Conservation (phyloP, 2,797 vertebrate species). For the Eremophila alpestris region DNA sequence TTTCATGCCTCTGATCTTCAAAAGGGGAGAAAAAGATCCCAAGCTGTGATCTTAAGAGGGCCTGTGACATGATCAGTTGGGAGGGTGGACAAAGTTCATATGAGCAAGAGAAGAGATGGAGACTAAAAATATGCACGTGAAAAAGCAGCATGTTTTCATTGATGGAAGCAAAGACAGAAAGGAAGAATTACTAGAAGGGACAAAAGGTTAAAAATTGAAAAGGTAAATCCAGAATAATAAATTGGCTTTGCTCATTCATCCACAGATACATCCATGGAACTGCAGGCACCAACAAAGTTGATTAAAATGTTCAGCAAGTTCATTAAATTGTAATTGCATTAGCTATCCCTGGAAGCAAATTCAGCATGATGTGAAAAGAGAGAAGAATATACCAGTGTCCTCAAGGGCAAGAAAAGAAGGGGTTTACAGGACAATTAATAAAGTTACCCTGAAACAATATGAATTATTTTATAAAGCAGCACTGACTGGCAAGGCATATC, state of each 20-base stretch:
- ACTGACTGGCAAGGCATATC: neutral
- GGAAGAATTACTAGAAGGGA: neutral
- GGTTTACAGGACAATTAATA: neutral
- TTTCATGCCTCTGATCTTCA: neutral
- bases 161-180: neutral
- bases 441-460: neutral
- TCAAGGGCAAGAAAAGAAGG: neutral
- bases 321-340: neutral
- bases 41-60: neutral
- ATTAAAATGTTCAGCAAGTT: neutral
- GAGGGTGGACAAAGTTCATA: neutral
- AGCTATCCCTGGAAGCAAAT: neutral
- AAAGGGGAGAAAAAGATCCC: neutral
- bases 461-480: neutral
- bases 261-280: neutral
- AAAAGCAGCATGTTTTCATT: neutral
- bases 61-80: neutral
- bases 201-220: neutral
- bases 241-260: neutral
- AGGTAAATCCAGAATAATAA: neutral
- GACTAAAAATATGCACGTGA: neutral
- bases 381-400: neutral
- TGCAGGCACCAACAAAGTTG: neutral
- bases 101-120: neutral
- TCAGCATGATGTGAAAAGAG: neutral